phyloP scores from a whole-genome alignment of 2,888 invertebrate genomes.

The Ophraella communa region DNA sequence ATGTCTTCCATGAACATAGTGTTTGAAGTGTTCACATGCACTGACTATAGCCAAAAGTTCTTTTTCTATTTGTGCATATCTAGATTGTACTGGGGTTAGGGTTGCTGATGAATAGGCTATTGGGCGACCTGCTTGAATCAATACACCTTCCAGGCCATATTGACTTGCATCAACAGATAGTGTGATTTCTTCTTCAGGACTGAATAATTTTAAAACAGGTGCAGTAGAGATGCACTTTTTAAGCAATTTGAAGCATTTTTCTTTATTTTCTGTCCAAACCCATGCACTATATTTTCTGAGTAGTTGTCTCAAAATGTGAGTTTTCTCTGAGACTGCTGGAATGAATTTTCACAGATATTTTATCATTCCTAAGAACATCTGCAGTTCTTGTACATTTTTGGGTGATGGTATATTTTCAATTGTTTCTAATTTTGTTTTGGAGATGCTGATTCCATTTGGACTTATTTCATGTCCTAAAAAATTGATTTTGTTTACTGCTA shows the following conservation, averaged over 20 bases:
- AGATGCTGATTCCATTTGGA: background rate
- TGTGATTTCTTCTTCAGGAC: conserved; percentile 16
- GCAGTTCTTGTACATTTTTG: conserved; percentile 24
- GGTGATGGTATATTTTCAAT: conserved; percentile 11
- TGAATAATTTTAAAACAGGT: background rate
- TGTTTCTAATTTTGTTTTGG: conserved; percentile 7
- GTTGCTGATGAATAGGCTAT: conserved; percentile 29
- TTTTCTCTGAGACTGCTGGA: conserved; percentile 23
- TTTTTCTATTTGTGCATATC: background rate
- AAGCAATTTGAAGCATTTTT: conserved; percentile 17
- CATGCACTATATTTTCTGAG: conserved; percentile 23
- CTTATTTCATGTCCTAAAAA: too few species aligned
- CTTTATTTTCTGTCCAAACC: conserved; percentile 24
- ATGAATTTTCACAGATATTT: conserved; percentile 28
- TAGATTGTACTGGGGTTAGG: conserved; percentile 14
- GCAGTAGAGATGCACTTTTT: background rate
- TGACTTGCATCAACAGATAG: conserved; percentile 27
- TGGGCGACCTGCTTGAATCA: conserved; percentile 24
- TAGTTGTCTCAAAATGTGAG: conserved; percentile 15
- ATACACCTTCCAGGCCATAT: conserved; percentile 25
- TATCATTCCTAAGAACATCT: conserved; percentile 29
- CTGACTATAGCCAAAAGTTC: background rate
- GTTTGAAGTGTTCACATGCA: background rate
- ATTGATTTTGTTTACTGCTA: background rate
- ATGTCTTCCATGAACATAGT: background rate